These are phyloP conservation scores for Oreortyx pictus DNA, from an alignment of 2,797 vertebrate genomes.

Conservation along the genomic window DNA sequence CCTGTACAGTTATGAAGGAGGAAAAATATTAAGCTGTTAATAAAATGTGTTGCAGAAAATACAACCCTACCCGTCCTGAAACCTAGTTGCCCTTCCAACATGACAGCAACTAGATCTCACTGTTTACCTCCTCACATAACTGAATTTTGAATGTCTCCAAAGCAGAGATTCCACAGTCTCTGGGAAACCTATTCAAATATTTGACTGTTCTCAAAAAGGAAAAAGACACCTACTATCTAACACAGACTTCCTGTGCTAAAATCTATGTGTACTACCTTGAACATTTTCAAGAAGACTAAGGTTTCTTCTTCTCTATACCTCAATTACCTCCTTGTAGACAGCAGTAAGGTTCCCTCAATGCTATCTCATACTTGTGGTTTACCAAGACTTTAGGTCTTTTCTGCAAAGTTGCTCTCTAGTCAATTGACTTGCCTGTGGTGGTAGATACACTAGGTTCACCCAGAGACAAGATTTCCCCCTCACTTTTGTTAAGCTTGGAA, in stretches of 20 bases:
- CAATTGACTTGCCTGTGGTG: not conserved
- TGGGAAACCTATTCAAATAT: not conserved
- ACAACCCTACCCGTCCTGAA: not conserved
- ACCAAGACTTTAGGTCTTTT: not conserved
- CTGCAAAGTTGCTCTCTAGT: not conserved
- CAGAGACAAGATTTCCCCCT: not conserved
- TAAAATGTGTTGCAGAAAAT: not conserved
- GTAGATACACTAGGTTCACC: not conserved
- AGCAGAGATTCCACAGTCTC: not conserved
- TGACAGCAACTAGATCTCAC: not conserved
- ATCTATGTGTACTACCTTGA: not conserved
- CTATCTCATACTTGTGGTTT: not conserved
- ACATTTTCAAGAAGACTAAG: not conserved
- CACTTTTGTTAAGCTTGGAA: not conserved
- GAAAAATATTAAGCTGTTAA: not conserved
- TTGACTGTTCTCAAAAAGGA: not conserved
- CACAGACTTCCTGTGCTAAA: not conserved
- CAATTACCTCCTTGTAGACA: not conserved
- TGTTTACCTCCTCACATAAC: not conserved
- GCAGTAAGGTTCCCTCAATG: not conserved
- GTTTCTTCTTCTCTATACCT: not conserved
- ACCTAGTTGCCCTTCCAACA: not conserved
- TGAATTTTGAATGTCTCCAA: not conserved
- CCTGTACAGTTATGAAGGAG: not conserved
- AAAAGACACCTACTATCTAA: not conserved